Evolutionary conservation across 1,140 invertebrate genomes (phyloP), one percentile per base, ranked within the genome.

Genomic region (Carposina sasakii): DNA sequence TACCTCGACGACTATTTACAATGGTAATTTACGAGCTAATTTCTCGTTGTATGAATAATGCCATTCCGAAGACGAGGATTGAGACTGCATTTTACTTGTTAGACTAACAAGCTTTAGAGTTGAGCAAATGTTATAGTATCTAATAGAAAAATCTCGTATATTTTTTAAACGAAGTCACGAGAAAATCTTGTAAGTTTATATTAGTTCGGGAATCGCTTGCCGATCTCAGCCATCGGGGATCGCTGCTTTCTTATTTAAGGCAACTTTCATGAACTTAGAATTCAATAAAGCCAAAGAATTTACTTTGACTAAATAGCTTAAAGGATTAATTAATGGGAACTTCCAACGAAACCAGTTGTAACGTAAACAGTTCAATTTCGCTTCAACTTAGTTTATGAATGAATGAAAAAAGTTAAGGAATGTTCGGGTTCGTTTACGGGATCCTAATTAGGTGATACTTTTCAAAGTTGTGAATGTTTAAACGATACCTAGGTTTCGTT

Each of bases 291-390:
- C 66, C 60, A 66, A 70, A 68, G 72, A 76, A 71, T 77, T 76
- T 63, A 65, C 65, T 81, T 77, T 76, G 76, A 76, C 72, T 77
- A 76, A 77, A 81, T 76, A 69, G 66, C 71, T 77, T 60, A 71
- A 76, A 66, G 70, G 65, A 81, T 81, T 78, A 77, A 81, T 81
- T 73, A 81, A 66, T 64, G 61, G 55, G 52, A 65, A 71, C 66
- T 69, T 69, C 60, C 30, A 54, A 31, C 44, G 53, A 63, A 65
- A 58, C 60, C 58, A 50, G 67, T 52, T 57, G 23, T 54, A 51
- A 49, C 47, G 53, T 67, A 68, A 63, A 69, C 60, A 60, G 44
- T 74, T 61, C 58, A 63, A 67, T 69, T 60, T 63, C 22, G 40
- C 45, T 57, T 22, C 23, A 48, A 43, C 49, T 51, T 48, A 58